Percentiles rank a stretch among this genome's conserved stretches.
These are phyloP conservation scores for Asteroscopus sphinx DNA, from an alignment of 2,888 invertebrate genomes.

Conservation along the genomic window DNA sequence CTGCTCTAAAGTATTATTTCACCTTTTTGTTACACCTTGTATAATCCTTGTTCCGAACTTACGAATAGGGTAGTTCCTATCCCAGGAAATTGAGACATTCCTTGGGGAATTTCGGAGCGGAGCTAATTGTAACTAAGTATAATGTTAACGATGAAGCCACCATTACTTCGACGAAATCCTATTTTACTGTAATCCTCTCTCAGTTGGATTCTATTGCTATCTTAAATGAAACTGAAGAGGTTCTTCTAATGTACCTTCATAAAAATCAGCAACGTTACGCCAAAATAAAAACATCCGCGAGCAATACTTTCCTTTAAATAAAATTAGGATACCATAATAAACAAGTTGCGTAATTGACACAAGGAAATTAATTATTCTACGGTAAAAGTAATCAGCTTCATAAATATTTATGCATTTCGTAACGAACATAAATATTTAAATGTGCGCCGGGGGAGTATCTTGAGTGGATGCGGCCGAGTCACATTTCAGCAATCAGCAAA, in stretches of 20 bases:
- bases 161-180: neutral
- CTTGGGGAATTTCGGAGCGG: constrained; percentile 8
- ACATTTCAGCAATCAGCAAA: constrained; percentile 30
- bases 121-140: constrained; percentile 34
- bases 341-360: constrained; percentile 35
- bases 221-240: neutral
- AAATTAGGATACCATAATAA: constrained; percentile 24
- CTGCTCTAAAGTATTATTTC: neutral
- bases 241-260: neutral
- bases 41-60: constrained; percentile 7
- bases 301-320: constrained; percentile 22
- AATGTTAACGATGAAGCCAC: constrained; percentile 1
- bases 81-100: constrained; percentile 13
- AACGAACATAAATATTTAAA: constrained; percentile 49
- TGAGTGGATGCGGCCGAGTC: constrained; percentile 11
- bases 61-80: constrained; percentile 11
- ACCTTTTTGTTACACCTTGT: neutral
- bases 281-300: constrained; percentile 3
- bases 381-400: constrained; percentile 48
- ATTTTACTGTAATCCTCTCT: neutral
- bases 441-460: constrained; percentile 20
- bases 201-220: neutral
- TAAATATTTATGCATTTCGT: constrained; percentile 50
- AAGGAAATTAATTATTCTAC: constrained; percentile 41
- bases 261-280: neutral